Percentiles rank a stretch among this genome's conserved stretches.
Conservation (phyloP, 2,797 vertebrate genomes). For the Paratrypauchen microcephalus region DNA sequence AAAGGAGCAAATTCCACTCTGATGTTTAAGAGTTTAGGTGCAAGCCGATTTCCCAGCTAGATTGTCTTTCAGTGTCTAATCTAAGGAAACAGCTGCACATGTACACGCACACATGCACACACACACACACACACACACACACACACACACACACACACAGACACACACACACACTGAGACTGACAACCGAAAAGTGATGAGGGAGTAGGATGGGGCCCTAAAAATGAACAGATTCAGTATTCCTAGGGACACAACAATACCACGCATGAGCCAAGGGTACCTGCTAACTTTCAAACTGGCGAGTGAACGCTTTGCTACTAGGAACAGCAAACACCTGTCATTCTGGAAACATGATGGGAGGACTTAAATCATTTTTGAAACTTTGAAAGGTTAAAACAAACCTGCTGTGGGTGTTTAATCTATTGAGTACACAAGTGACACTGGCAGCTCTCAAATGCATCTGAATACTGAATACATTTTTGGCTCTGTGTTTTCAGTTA, state of each 20-base stretch:
- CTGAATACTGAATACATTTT: slow-evolving; percentile 4
- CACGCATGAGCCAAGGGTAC: no score
- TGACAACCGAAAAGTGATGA: slow-evolving; percentile 1
- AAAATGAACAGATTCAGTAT: neutral
- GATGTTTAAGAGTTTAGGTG: slow-evolving; percentile 60
- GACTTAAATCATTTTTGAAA: no score
- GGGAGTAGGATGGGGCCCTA: neutral
- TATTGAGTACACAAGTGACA: slow-evolving; percentile 5
- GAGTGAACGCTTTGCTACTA: no score
- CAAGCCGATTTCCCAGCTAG: slow-evolving; percentile 64
- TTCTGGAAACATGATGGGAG: no score
- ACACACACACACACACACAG: neutral
- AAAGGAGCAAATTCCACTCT: slow-evolving; percentile 49
- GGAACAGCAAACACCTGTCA: no score
- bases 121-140: no score
- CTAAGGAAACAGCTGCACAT: slow-evolving; percentile 67
- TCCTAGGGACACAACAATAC: neutral
- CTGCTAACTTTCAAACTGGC: no score
- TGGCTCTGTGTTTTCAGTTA: slow-evolving; percentile 77
- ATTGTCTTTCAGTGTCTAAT: slow-evolving; percentile 70
- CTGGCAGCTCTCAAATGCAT: neutral
- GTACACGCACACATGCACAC: neutral
- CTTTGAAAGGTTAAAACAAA: neutral
- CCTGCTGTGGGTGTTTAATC: slow-evolving; percentile 32
- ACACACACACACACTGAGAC: neutral